These are phyloP conservation scores for Epizoanthus illoricatus DNA, from an alignment of 92 coral and sea anemone genomes.

Conservation along the genomic window DNA sequence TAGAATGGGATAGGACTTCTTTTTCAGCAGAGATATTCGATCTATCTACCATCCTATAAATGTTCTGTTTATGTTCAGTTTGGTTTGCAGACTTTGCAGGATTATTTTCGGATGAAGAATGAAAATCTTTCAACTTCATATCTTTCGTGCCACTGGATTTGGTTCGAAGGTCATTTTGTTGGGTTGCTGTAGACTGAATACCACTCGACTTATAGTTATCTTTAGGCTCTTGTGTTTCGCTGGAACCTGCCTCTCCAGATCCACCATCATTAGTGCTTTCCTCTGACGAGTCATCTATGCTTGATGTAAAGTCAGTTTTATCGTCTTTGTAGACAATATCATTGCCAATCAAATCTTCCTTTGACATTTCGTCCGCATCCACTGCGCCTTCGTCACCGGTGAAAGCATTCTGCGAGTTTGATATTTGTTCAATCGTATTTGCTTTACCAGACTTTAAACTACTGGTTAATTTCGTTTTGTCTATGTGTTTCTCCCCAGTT, in stretches of 20 bases:
- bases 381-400: conserved; percentile 36
- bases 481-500: too few relatives aligned
- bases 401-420: conserved; percentile 1
- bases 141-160: background rate
- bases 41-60: background rate
- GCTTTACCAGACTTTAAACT: background rate
- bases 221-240: background rate
- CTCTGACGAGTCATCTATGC: background rate
- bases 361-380: conserved; percentile 2
- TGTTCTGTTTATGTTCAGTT: background rate
- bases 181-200: background rate
- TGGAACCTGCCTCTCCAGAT: conserved; percentile 13
- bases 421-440: background rate
- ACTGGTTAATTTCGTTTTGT: background rate
- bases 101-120: background rate
- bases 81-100: background rate
- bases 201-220: background rate
- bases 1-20: background rate
- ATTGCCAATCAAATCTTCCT: background rate
- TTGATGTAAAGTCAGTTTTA: background rate
- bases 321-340: background rate
- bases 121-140: background rate
- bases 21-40: background rate
- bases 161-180: background rate
- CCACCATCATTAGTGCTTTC: background rate